Evolutionary conservation across 2,797 vertebrate genomes (phyloP), one percentile per base, ranked within the genome.

Genomic region (Manis pentadactyla): DNA sequence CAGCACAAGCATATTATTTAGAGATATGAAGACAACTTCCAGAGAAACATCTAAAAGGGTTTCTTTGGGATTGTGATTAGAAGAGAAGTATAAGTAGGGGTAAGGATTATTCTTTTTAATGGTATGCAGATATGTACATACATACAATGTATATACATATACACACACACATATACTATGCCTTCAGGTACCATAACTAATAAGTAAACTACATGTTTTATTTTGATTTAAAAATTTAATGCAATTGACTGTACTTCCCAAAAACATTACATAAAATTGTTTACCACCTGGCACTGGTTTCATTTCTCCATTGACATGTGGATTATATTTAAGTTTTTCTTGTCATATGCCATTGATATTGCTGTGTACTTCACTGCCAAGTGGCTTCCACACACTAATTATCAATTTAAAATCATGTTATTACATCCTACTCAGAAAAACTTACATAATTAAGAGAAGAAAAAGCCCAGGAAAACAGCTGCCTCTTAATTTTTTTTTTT

Each of bases 381-480:
- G 64, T 84, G 90, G 49, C 59, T 93, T 95, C 46, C 57, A 93
- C 81, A 87, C 27, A 12, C 34, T 82, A 55, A 96, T 92, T 77
- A 75, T 75, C 93, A 89, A 83, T 25, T 85, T 89, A 49, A 96
- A 96, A 49, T 73, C 78, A 92, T 85, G 64, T 34, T 75, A 87
- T 92, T 92, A 61, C 66, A 89, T 69, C 83, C n/a, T 31, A 77
- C 25, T 85, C 66, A 93, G 91, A 21, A 61, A 17, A 68, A 55
- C n/a, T 95, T 71, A 85, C 51, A 29, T 57, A 95, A 87, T 92
- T 92, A 90, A 90, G 42, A 23, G 55, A 31, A 39, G 7, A 15
- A 82, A 49, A 74, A 37, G 6, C 1, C 0, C 37, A 93, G 79
- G 64, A 83, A 69, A 81, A 92, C 6, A 84, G 53, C 71, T 94